Conservation (phyloP, 2,797 vertebrate genomes). For the Gymnodraco acuticeps region DNA sequence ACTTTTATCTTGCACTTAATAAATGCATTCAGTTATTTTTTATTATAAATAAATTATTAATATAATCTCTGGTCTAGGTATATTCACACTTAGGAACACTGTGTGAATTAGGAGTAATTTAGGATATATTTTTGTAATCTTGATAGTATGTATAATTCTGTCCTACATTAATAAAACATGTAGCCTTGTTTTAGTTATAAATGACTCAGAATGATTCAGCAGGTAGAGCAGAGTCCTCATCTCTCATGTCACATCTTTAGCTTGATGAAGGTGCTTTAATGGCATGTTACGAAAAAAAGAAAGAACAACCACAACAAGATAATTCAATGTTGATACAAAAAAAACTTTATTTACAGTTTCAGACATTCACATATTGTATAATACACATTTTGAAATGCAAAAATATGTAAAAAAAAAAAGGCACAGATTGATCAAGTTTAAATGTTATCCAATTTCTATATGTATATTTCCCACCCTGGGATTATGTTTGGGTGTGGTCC, state of each 20-base stretch:
- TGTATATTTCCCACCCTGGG: neutral
- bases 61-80: neutral
- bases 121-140: neutral
- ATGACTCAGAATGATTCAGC: neutral
- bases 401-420: constrained; percentile 27
- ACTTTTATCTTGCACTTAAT: too few species aligned
- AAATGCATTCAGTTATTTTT: neutral
- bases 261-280: neutral
- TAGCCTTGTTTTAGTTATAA: neutral
- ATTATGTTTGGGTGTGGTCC: constrained; percentile 41
- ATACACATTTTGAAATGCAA: constrained; percentile 47
- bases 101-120: neutral
- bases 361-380: constrained; percentile 4
- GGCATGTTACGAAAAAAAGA: neutral
- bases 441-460: neutral
- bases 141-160: neutral
- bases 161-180: neutral
- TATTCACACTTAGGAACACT: neutral
- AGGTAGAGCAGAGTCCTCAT: neutral
- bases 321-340: constrained; percentile 29
- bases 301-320: constrained; percentile 17
- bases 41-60: neutral
- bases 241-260: neutral
- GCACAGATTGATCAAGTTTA: constrained; percentile 1
- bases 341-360: constrained; percentile 73